Conservation (phyloP, 2,888 invertebrate genomes). For the Meloe dianella region DNA sequence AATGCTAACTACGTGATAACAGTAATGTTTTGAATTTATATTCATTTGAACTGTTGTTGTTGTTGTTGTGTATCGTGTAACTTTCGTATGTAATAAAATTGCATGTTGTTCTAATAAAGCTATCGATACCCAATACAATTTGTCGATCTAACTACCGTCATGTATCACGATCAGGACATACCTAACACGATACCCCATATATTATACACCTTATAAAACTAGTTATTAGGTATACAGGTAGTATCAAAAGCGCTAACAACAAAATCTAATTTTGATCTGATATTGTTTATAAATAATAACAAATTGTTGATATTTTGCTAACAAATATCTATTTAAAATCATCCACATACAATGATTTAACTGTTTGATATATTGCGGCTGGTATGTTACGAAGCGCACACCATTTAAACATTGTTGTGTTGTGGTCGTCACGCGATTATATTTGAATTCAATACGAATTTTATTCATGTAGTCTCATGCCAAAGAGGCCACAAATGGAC, state of each 20-base stretch:
- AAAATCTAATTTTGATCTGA: conserved; percentile 44
- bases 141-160: conserved; percentile 55
- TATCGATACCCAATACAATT: conserved; percentile 50
- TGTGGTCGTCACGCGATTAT: conserved; percentile 52
- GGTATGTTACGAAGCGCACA: conserved; percentile 53
- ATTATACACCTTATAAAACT: conserved; percentile 58
- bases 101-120: conserved; percentile 49
- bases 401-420: conserved; percentile 37
- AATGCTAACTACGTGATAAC: too few species aligned
- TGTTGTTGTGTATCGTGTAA: neutral
- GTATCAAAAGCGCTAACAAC: conserved; percentile 35
- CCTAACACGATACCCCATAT: conserved; percentile 57
- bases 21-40: conserved; percentile 7
- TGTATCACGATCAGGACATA: conserved; percentile 54
- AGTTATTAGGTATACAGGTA: conserved; percentile 44
- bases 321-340: conserved; percentile 43
- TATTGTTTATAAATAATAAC: conserved; percentile 13
- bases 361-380: conserved; percentile 52
- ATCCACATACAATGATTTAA: conserved; percentile 20
- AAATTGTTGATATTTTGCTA: conserved; percentile 22
- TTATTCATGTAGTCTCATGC: conserved; percentile 43
- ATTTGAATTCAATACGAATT: conserved; percentile 54
- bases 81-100: conserved; percentile 38
- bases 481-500: conserved; percentile 33
- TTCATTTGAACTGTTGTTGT: neutral